phyloP scores from a whole-genome alignment of 1,140 invertebrate species.

The Aphelenchoides avenae region DNA sequence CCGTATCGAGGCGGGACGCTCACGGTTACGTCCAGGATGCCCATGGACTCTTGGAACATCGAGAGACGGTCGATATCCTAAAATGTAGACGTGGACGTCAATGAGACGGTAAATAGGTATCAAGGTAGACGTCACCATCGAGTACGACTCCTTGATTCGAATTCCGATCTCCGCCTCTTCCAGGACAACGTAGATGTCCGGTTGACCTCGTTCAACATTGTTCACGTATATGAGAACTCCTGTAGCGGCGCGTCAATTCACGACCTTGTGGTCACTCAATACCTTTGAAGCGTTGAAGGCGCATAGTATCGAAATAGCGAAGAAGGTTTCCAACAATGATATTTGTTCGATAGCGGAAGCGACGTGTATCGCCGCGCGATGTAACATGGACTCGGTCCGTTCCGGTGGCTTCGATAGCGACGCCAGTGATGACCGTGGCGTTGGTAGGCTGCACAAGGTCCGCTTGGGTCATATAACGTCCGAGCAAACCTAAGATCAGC shows the following conservation, averaged over 20 bases:
- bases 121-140: too few species aligned
- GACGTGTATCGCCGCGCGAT: slow-evolving; percentile 52
- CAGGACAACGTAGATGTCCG: slow-evolving; percentile 58
- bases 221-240: slow-evolving; percentile 56
- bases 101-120: too few species aligned
- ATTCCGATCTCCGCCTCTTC: slow-evolving; percentile 58
- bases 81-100: too few species aligned
- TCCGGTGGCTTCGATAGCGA: slow-evolving; percentile 56
- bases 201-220: slow-evolving; percentile 57
- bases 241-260: slow-evolving; percentile 15
- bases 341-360: slow-evolving; percentile 56
- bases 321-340: slow-evolving; percentile 56
- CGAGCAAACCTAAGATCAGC: slow-evolving; percentile 48
- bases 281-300: slow-evolving; percentile 50
- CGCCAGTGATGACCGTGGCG: slow-evolving; percentile 54
- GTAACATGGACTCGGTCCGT: slow-evolving; percentile 54
- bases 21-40: slow-evolving; percentile 51
- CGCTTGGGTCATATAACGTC: slow-evolving; percentile 54
- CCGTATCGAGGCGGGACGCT: slow-evolving; percentile 54
- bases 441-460: slow-evolving; percentile 57
- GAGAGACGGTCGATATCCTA: slow-evolving; percentile 58
- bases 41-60: slow-evolving; percentile 56
- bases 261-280: neutral
- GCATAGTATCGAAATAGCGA: slow-evolving; percentile 57
- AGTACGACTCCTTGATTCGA: slow-evolving; percentile 54